Evolutionary conservation across 2,888 invertebrate genomes (phyloP).

Genomic region (Drosophila mayaguana): DNA sequence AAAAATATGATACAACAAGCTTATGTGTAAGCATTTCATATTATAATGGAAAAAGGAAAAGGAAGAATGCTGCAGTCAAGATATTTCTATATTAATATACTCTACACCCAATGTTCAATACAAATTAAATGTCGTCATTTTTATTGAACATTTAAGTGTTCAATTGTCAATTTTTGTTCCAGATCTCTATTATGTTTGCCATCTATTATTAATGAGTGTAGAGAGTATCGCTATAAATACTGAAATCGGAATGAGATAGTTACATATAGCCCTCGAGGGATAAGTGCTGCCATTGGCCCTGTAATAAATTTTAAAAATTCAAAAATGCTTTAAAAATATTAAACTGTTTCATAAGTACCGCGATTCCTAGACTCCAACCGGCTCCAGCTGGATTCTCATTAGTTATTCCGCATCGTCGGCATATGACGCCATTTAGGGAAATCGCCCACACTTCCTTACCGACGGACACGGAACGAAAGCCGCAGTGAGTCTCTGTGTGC

Average conservation of each 20-base stretch:
- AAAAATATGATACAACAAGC: slow-evolving; percentile 26
- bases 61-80: slow-evolving; percentile 29
- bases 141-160: too few species aligned
- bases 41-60: slow-evolving; percentile 11
- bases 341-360: slow-evolving; percentile 58
- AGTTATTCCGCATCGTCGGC: slow-evolving; percentile 91
- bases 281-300: slow-evolving; percentile 87
- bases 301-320: slow-evolving; percentile 63
- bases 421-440: slow-evolving; percentile 89
- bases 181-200: background rate
- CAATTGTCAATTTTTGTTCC: background rate
- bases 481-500: slow-evolving; percentile 86
- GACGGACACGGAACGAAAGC: slow-evolving; percentile 91
- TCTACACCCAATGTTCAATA: background rate
- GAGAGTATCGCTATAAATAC: slow-evolving; percentile 45
- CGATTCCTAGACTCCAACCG: slow-evolving; percentile 91
- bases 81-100: background rate
- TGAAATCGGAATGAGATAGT: slow-evolving; percentile 51
- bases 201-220: slow-evolving; percentile 14
- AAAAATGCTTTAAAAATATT: background rate
- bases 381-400: slow-evolving; percentile 90
- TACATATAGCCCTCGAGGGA: slow-evolving; percentile 81
- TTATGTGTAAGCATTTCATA: slow-evolving; percentile 2
- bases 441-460: slow-evolving; percentile 92
- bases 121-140: background rate